Conservation (phyloP, 2,113 vertebrate species). For the Neolamprologus fasciatus region DNA sequence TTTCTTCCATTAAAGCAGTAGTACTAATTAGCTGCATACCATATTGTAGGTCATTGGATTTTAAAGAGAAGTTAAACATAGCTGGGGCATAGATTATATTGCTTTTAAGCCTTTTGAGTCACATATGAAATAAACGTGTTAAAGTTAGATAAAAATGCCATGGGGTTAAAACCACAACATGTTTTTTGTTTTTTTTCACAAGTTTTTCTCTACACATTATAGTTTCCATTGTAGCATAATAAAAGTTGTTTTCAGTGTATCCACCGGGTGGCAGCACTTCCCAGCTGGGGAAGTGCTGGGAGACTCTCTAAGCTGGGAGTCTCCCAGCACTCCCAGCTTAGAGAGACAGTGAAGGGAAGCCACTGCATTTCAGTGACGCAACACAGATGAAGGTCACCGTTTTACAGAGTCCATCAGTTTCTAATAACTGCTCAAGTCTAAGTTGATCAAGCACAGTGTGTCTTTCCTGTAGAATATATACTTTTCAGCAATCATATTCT, state of each 20-base stretch:
- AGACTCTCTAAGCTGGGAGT: too few relatives aligned
- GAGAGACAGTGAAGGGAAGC: background rate
- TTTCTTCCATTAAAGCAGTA: background rate
- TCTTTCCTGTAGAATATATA: background rate
- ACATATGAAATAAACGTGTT: background rate
- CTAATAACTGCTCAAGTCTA: background rate
- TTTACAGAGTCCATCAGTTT: background rate
- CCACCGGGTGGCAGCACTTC: conserved; percentile 43
- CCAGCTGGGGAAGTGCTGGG: background rate
- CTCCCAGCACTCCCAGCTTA: background rate
- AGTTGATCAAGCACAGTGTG: background rate
- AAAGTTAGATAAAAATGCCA: background rate
- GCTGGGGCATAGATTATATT: conserved; percentile 13
- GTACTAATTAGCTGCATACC: conserved; percentile 16
- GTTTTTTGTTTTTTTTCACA: background rate
- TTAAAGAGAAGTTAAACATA: background rate
- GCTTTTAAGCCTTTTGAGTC: conserved; percentile 15
- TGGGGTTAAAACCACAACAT: background rate
- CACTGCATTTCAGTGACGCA: background rate
- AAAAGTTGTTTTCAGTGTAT: background rate
- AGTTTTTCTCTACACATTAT: background rate
- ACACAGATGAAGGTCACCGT: background rate
- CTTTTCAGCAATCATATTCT: background rate
- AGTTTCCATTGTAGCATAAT: background rate
- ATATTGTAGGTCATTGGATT: conserved; percentile 1